A percentile compares a stretch with the other conserved stretches of the same genome.
These are phyloP conservation scores for Saturnia pavonia DNA, from an alignment of 2,888 invertebrate species.

Conservation along the genomic window DNA sequence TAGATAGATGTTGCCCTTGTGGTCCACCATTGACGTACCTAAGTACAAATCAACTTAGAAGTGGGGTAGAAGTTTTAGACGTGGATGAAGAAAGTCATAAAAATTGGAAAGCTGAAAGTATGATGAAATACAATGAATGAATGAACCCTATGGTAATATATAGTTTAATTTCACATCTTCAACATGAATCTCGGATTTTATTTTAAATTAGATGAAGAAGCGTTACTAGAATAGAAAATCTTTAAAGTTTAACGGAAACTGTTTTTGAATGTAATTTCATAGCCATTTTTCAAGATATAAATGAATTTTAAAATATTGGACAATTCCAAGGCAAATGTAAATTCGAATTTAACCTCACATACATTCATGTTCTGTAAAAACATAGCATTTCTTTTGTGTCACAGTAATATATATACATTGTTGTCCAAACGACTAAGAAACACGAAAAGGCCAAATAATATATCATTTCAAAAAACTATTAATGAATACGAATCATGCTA, in stretches of 20 bases:
- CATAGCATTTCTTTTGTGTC: conserved; percentile 1
- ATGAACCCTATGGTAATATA: too few species aligned
- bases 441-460: conserved; percentile 4
- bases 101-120: too few species aligned
- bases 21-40: too few species aligned
- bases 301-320: conserved; percentile 1
- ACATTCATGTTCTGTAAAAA: not conserved
- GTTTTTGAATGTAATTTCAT: not conserved
- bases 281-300: not conserved
- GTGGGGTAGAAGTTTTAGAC: too few species aligned
- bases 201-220: too few species aligned
- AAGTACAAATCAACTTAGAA: too few species aligned
- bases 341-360: not conserved
- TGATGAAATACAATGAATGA: too few species aligned
- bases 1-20: too few species aligned
- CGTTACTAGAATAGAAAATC: not conserved
- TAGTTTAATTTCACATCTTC: too few species aligned
- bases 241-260: not conserved
- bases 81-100: too few species aligned
- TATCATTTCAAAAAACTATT: not conserved
- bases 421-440: not conserved
- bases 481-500: not conserved
- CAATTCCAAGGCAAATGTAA: conserved; percentile 1
- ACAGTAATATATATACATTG: not conserved
- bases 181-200: too few species aligned